Percentiles rank a stretch among this genome's conserved stretches.
phyloP scores from a whole-genome alignment of 1,140 invertebrate species.

The Pentalonia nigronervosa region DNA sequence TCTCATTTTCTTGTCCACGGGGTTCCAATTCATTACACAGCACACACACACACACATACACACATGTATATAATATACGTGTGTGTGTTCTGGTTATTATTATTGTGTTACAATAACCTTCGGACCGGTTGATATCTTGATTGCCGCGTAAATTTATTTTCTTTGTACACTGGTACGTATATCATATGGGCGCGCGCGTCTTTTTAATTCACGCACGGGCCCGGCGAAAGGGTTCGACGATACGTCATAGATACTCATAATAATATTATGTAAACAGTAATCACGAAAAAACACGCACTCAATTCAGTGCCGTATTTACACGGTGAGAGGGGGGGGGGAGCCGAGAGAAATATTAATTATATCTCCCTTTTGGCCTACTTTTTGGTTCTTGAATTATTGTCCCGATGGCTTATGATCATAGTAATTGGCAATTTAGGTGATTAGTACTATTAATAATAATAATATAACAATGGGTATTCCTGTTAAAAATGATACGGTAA shows the following conservation, averaged over 20 bases:
- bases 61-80: not conserved
- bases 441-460: not conserved
- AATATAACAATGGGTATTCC: too few relatives aligned
- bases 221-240: not conserved
- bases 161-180: not conserved
- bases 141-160: not conserved
- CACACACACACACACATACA: not conserved
- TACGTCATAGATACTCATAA: not conserved
- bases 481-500: not conserved
- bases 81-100: constrained; percentile 36
- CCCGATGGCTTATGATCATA: not conserved
- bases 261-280: constrained; percentile 45
- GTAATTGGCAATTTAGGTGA: not conserved
- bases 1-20: constrained; percentile 54
- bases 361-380: not conserved
- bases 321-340: too few relatives aligned
- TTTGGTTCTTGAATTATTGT: not conserved
- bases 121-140: constrained; percentile 35
- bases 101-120: constrained; percentile 49
- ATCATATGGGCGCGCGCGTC: not conserved
- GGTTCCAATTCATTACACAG: constrained; percentile 47
- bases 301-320: not conserved
- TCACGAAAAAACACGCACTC: not conserved
- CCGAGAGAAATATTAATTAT: not conserved
- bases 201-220: not conserved